A percentile compares a stretch with the other conserved stretches of the same genome.
These are phyloP conservation scores for Sigmodon hispidus DNA, from an alignment of 2,113 vertebrate genomes.

Conservation along the genomic window DNA sequence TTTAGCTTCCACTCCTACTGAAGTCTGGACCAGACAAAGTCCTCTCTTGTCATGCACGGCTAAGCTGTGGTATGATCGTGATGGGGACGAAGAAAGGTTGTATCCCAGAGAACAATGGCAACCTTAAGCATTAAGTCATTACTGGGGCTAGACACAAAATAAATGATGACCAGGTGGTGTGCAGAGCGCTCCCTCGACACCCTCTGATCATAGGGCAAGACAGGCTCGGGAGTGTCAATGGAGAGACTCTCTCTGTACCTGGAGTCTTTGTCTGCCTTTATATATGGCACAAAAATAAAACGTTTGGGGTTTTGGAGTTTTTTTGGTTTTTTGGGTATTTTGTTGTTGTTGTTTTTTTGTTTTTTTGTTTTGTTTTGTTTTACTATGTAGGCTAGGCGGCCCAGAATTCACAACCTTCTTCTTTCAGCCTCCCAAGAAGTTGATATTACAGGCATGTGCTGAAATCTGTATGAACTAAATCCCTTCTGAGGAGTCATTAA, in stretches of 20 bases:
- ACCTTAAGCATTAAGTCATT: neutral
- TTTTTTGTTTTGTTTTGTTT: neutral
- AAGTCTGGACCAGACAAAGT: slow-evolving; percentile 55
- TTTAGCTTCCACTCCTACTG: slow-evolving; percentile 54
- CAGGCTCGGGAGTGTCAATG: slow-evolving; percentile 19
- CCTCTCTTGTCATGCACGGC: slow-evolving; percentile 50
- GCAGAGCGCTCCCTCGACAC: neutral
- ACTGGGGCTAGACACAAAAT: neutral
- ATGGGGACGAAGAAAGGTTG: neutral
- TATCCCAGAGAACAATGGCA: slow-evolving; percentile 54
- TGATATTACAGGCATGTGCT: neutral
- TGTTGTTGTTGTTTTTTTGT: neutral
- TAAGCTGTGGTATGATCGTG: slow-evolving; percentile 47
- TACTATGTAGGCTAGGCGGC: neutral
- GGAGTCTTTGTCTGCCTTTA: neutral
- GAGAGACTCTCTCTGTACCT: neutral
- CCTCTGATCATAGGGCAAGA: slow-evolving; percentile 52
- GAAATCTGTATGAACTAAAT: neutral
- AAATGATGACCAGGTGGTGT: slow-evolving; percentile 37
- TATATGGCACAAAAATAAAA: neutral
- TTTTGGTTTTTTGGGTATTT: no score
- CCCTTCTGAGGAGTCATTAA: neutral
- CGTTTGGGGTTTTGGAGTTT: no score
- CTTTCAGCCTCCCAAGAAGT: neutral
- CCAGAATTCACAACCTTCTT: neutral